phyloP scores from a whole-genome alignment of 2,888 invertebrate species.

The Melanotus villosus region DNA sequence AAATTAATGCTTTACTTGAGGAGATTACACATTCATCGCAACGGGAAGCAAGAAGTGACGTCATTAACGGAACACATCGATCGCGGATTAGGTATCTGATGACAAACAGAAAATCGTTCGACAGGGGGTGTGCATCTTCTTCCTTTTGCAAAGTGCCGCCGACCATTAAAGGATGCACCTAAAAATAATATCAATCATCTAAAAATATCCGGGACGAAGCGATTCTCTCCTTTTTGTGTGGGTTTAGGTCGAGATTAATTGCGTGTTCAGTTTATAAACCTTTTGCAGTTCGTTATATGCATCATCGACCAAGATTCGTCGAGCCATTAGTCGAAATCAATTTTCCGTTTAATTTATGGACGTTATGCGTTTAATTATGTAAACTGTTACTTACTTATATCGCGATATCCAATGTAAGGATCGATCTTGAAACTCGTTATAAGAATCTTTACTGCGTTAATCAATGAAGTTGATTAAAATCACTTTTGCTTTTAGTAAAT shows the following conservation, averaged over 20 bases:
- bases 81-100: constrained; percentile 54
- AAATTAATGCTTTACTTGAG: constrained; percentile 58
- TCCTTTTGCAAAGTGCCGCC: background rate
- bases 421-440: no score
- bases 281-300: background rate
- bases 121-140: constrained; percentile 5
- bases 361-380: background rate
- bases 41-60: constrained; percentile 52
- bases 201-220: background rate
- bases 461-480: no score
- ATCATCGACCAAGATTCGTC: background rate
- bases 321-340: constrained; percentile 13
- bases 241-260: background rate
- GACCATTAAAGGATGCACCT: background rate
- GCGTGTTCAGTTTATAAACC: constrained; percentile 6
- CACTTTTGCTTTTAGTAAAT: no score
- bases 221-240: background rate
- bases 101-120: constrained; percentile 41
- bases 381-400: background rate
- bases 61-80: constrained; percentile 51
- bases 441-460: no score
- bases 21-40: constrained; percentile 55
- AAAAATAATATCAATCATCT: no score
- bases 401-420: no score
- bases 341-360: constrained; percentile 7